phyloP scores from a whole-genome alignment of 2,113 vertebrate species.

The Ceratotherium simum region DNA sequence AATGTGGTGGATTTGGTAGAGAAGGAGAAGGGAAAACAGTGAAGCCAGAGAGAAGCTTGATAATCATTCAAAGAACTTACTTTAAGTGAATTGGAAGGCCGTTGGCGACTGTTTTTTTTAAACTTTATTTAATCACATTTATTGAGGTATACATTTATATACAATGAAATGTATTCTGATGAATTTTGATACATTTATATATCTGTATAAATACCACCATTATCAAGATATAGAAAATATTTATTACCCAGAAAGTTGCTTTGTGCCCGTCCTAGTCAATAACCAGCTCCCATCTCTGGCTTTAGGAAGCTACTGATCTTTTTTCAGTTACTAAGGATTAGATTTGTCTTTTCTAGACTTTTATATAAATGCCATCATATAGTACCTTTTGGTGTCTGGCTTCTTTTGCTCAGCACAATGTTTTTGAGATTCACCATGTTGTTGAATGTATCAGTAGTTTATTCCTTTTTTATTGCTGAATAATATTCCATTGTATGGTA shows the following conservation, averaged over 20 bases:
- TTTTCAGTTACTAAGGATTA: neutral
- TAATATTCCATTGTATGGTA: neutral
- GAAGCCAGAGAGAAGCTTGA: neutral
- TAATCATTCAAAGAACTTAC: neutral
- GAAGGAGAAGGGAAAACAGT: neutral
- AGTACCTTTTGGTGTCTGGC: neutral
- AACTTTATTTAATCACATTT: neutral
- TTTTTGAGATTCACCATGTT: neutral
- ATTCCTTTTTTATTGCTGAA: neutral
- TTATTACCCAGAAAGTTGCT: neutral
- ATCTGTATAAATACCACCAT: neutral
- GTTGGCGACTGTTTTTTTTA: neutral
- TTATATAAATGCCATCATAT: neutral
- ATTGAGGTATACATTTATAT: neutral
- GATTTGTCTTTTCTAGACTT: neutral
- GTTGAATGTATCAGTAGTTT: neutral
- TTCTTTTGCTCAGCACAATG: neutral
- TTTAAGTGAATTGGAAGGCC: neutral
- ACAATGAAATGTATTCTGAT: neutral
- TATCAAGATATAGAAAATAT: neutral
- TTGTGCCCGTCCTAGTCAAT: neutral
- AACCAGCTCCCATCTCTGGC: neutral
- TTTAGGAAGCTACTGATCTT: neutral
- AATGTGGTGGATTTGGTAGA: neutral
- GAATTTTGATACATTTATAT: neutral